Evolutionary conservation across 1,140 invertebrate species (phyloP), one percentile per base, ranked within the genome.

Genomic region (Zaprionus camerounensis): DNA sequence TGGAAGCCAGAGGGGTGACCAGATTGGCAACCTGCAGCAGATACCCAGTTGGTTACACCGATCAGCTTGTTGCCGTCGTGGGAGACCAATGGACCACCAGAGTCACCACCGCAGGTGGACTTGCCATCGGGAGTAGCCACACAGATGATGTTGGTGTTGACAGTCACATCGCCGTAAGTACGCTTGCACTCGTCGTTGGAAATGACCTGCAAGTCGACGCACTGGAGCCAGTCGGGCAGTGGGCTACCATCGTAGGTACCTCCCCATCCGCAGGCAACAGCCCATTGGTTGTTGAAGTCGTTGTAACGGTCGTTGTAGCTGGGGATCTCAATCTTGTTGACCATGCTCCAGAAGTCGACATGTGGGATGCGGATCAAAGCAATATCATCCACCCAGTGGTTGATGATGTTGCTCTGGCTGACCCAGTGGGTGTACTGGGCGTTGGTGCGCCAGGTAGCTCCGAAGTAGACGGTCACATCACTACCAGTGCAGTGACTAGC

Each of bases 21-120:
- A 64, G 44, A 64, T 31, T 38, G 41, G 38, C 73, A 76, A 12
- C 55, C 44, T 20, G 34, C 17, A 13, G 2, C 61, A 17, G 55
- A 81, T 22, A 22, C 46, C 11, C 20, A 85, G 36, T 81, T 94
- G 7, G 94, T 91, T 12, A 94, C 85, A 56, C 94, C 94, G 15
- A 94, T 87, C 34, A 93, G 87, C 0, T 91, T 91, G 17, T 75
- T 69, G 6, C 64, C 58, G 58, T 94, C 93, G n/a, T 78, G 67
- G 53, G 93, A 92, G 0, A 93, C 91, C 67, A 95, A 76, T 5
- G 93, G 93, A 38, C 94, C 94, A 61, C 94, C 94, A 70, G 94
- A 94, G 91, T 95, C 94, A 72, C 94, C 94, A 49, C 85, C 77
- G 67, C 90, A 92, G n/a, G 91, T 91, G 15, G 91, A 91, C 58